Evolutionary conservation across 1,140 invertebrate genomes (phyloP).

Genomic region (Conus betulinus): DNA sequence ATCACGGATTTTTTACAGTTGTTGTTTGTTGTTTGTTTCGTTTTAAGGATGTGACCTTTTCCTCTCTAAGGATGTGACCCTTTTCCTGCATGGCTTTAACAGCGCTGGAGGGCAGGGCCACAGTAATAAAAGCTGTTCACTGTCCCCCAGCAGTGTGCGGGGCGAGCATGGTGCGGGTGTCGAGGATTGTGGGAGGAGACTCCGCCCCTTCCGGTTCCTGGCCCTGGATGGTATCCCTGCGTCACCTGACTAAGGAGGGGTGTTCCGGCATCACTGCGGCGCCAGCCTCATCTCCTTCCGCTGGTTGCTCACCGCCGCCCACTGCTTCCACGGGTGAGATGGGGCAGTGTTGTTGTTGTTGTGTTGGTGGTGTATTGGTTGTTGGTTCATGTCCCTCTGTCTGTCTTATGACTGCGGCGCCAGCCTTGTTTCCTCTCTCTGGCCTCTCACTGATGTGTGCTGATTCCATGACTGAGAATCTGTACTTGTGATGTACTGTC

Average conservation of each 20-base stretch:
- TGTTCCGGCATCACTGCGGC: slow-evolving; percentile 76
- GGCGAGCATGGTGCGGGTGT: background rate
- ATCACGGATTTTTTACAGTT: no score
- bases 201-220: slow-evolving; percentile 47
- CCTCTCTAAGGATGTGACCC: no score
- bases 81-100: no score
- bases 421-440: slow-evolving; percentile 70
- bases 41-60: no score
- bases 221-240: slow-evolving; percentile 59
- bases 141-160: slow-evolving; percentile 7
- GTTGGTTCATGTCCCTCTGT: slow-evolving; percentile 42
- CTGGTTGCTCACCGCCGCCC: slow-evolving; percentile 76
- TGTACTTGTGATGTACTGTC: no score
- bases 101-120: no score
- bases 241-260: slow-evolving; percentile 61
- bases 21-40: no score
- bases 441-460: slow-evolving; percentile 63
- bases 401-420: slow-evolving; percentile 72
- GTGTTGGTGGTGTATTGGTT: no score
- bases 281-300: slow-evolving; percentile 71
- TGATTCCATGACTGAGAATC: no score
- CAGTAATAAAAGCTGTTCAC: no score
- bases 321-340: slow-evolving; percentile 71
- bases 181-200: slow-evolving; percentile 53
- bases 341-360: no score